phyloP scores from a whole-genome alignment of 23 tunicate species.

The Pegea sp. region DNA sequence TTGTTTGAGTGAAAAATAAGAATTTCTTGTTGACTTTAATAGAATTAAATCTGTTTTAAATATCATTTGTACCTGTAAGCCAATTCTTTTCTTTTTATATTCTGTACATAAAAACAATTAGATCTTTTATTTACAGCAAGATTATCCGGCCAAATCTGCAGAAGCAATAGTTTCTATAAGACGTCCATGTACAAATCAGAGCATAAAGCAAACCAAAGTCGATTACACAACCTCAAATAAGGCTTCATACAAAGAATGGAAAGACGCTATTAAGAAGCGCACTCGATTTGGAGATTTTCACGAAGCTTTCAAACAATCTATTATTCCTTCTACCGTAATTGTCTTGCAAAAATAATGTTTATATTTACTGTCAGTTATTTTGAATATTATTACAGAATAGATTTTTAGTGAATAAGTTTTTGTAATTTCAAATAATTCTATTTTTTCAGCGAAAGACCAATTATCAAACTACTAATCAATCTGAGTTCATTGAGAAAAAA shows the following conservation, averaged over 20 bases:
- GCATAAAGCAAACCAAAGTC: constrained; percentile 8
- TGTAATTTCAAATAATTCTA: too few species aligned
- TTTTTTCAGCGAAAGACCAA: background rate
- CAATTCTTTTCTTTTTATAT: background rate
- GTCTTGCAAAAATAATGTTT: too few species aligned
- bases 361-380: background rate
- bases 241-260: constrained; percentile 53
- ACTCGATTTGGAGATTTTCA: constrained; percentile 69
- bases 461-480: constrained; percentile 28
- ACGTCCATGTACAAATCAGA: background rate
- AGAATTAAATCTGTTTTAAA: background rate
- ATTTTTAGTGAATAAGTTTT: background rate
- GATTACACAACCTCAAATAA: constrained; percentile 36
- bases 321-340: background rate
- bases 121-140: background rate
- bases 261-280: constrained; percentile 9
- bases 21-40: background rate
- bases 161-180: too few species aligned
- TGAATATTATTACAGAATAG: background rate
- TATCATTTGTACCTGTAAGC: background rate
- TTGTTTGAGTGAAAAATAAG: too few species aligned
- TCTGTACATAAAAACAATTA: too few species aligned
- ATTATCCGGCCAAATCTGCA: too few species aligned
- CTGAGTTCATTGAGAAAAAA: constrained; percentile 43
- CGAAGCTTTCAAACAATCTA: constrained; percentile 38